phyloP scores from a whole-genome alignment of 2,113 vertebrate species.

The Mormyrus iriodes region DNA sequence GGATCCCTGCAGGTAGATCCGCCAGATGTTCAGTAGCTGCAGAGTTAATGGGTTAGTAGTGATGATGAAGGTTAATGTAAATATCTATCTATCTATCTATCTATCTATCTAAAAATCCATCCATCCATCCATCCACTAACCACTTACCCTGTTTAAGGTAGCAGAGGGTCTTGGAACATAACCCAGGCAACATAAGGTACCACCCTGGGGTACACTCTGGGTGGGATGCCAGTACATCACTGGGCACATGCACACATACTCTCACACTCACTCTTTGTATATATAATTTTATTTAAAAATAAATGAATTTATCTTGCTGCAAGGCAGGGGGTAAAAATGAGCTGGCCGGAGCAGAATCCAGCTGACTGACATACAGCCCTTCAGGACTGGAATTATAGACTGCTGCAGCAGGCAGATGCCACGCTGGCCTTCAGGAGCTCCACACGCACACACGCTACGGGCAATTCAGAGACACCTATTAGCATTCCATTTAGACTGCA shows the following conservation, averaged over 20 bases:
- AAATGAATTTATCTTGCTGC: not conserved
- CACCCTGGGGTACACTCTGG: not conserved
- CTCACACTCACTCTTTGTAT: not conserved
- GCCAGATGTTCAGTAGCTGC: not conserved
- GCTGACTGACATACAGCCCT: not conserved
- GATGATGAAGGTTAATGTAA: not conserved
- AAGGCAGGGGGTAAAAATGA: not conserved
- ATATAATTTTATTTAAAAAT: not conserved
- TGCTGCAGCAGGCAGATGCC: not conserved
- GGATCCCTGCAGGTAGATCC: not conserved
- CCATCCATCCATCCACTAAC: not conserved
- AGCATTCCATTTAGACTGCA: not conserved
- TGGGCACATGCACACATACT: not conserved
- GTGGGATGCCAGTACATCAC: not conserved
- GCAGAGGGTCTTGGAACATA: not conserved
- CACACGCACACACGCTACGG: not conserved
- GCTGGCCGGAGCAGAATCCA: not conserved
- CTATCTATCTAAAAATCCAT: no score
- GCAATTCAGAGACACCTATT: not conserved
- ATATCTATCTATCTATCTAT: not conserved
- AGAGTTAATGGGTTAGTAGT: not conserved
- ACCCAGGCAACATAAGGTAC: not conserved
- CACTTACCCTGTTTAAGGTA: not conserved
- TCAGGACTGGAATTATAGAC: not conserved
- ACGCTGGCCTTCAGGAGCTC: not conserved